These are phyloP conservation scores for Gadus macrocephalus DNA, from an alignment of 2,113 vertebrate genomes.

Conservation along the genomic window DNA sequence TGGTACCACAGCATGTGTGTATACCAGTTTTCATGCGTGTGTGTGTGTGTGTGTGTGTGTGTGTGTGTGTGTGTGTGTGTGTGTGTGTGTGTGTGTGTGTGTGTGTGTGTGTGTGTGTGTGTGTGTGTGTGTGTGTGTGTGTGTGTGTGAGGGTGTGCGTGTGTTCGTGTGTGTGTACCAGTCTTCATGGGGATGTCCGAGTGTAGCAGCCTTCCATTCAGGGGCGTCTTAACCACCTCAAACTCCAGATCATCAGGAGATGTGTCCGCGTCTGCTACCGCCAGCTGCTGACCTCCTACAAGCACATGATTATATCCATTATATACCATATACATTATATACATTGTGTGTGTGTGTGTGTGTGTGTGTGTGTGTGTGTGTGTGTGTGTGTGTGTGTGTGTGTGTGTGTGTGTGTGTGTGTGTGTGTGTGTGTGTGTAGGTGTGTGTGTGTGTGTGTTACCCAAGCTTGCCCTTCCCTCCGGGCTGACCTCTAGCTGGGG, in stretches of 20 bases:
- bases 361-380: background rate
- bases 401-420: constrained; percentile 4
- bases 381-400: constrained; percentile 7
- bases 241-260: constrained; percentile 85
- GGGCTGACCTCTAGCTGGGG: constrained; percentile 82
- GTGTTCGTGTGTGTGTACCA: constrained; percentile 45
- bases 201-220: constrained; percentile 77
- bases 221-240: constrained; percentile 83
- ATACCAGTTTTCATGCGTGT: background rate
- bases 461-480: constrained; percentile 80
- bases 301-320: constrained; percentile 23
- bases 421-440: constrained; percentile 2
- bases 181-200: constrained; percentile 68
- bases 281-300: constrained; percentile 78
- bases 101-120: background rate
- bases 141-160: too few species aligned
- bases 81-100: too few species aligned
- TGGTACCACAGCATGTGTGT: background rate
- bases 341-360: background rate
- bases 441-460: constrained; percentile 56
- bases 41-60: background rate
- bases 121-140: background rate
- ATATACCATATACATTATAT: constrained; percentile 22
- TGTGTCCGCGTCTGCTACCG: constrained; percentile 74
- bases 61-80: background rate